Evolutionary conservation across 2,797 vertebrate genomes (phyloP).

Genomic region (Synanceia verrucosa): DNA sequence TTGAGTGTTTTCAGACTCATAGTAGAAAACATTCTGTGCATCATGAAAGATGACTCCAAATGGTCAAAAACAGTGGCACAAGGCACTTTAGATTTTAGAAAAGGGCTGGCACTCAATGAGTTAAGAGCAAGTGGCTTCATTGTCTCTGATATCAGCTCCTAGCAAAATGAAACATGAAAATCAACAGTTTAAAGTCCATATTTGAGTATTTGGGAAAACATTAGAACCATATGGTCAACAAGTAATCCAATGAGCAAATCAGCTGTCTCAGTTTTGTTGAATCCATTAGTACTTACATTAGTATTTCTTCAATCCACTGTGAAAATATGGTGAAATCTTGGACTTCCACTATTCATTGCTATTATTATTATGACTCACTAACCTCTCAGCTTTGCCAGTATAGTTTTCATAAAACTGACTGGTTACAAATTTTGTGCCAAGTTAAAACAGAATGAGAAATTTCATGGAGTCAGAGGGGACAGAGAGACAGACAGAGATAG

Average conservation of each 20-base stretch:
- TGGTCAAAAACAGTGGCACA: too few relatives aligned
- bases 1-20: too few relatives aligned
- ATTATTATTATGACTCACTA: not conserved
- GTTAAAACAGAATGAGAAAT: not conserved
- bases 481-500: not conserved
- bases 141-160: not conserved
- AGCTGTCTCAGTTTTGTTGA: not conserved
- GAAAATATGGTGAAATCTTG: not conserved
- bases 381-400: not conserved
- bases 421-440: not conserved
- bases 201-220: too few relatives aligned
- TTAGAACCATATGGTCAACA: too few relatives aligned
- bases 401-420: not conserved
- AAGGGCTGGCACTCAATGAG: too few relatives aligned
- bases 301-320: not conserved
- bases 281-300: not conserved
- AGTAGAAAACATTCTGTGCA: too few relatives aligned
- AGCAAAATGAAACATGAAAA: not conserved
- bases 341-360: too few relatives aligned
- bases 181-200: not conserved
- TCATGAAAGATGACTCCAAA: too few relatives aligned
- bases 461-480: not conserved
- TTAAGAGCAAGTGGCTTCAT: not conserved
- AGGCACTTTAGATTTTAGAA: too few relatives aligned
- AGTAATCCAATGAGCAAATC: not conserved